Evolutionary conservation across 2,797 vertebrate genomes (phyloP).

Genomic region (Lepus townsendii): DNA sequence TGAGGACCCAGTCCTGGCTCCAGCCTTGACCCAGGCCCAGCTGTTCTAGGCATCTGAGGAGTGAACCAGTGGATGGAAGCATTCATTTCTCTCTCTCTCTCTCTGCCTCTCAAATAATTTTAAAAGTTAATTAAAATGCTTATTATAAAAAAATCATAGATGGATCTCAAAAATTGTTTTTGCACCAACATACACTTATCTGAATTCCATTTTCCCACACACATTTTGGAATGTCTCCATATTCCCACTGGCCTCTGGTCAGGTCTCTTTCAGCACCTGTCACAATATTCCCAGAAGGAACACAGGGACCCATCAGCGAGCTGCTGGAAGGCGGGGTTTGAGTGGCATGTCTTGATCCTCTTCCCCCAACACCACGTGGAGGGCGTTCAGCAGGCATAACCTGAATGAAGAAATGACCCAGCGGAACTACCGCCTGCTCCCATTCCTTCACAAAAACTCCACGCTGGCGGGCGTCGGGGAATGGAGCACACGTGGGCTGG

Average conservation of each 20-base stretch:
- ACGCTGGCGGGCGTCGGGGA: background rate
- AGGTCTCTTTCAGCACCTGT: background rate
- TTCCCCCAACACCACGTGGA: background rate
- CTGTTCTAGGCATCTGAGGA: too few species aligned
- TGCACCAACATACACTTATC: too few species aligned
- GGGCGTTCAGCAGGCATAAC: background rate
- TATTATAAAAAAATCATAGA: too few species aligned
- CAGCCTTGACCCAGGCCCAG: too few species aligned
- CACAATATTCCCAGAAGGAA: background rate
- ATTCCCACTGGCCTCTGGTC: background rate
- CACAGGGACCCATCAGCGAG: background rate
- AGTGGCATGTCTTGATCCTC: background rate
- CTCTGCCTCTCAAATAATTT: too few species aligned
- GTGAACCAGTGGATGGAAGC: too few species aligned
- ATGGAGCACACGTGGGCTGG: accelerated
- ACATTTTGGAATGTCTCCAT: too few species aligned
- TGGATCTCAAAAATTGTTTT: too few species aligned
- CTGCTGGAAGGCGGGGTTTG: background rate
- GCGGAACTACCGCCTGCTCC: background rate
- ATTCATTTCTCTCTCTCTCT: too few species aligned
- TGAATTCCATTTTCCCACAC: too few species aligned
- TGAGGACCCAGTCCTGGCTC: too few species aligned
- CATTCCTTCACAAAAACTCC: background rate
- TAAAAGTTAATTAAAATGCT: too few species aligned
- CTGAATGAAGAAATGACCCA: background rate